Evolutionary conservation across 30 jellyfish, hydroid and myxozoan species (phyloP).

Genomic region (Catostylus mosaicus): DNA sequence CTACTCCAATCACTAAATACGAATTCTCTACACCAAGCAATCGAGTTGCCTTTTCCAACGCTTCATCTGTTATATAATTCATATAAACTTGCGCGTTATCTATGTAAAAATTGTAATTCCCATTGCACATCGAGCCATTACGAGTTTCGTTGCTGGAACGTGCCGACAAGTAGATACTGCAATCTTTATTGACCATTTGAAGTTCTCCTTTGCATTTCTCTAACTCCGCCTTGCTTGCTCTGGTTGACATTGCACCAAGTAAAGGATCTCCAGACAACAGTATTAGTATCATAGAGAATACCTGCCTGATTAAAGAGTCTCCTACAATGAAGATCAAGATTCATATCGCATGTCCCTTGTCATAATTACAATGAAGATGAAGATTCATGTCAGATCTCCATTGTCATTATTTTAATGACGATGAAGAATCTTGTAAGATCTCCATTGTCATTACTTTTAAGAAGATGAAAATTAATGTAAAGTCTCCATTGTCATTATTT

Average conservation of each 20-base stretch:
- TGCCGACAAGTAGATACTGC: slow-evolving; percentile 85
- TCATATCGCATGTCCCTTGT: no score
- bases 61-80: slow-evolving; percentile 54
- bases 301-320: slow-evolving; percentile 90
- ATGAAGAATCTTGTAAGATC: no score
- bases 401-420: no score
- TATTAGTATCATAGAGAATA: slow-evolving; percentile 55
- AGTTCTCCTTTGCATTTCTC: slow-evolving; percentile 81
- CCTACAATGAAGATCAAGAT: no score
- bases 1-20: slow-evolving; percentile 84
- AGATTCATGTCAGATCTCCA: no score
- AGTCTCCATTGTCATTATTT: no score
- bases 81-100: slow-evolving; percentile 67
- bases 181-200: slow-evolving; percentile 60
- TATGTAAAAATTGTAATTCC: slow-evolving; percentile 32
- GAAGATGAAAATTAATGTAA: no score
- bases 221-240: slow-evolving; percentile 47
- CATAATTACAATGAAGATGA: no score
- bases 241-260: slow-evolving; percentile 66
- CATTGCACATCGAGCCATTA: slow-evolving; percentile 61
- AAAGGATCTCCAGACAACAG: slow-evolving; percentile 68
- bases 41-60: slow-evolving; percentile 17
- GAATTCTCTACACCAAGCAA: slow-evolving; percentile 59
- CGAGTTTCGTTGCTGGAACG: slow-evolving; percentile 47
- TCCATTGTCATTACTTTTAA: no score